A percentile compares a stretch with the other conserved stretches of the same genome.
These are phyloP conservation scores for Heliconius eleuchia DNA, from an alignment of 1,140 invertebrate genomes.

Conservation along the genomic window DNA sequence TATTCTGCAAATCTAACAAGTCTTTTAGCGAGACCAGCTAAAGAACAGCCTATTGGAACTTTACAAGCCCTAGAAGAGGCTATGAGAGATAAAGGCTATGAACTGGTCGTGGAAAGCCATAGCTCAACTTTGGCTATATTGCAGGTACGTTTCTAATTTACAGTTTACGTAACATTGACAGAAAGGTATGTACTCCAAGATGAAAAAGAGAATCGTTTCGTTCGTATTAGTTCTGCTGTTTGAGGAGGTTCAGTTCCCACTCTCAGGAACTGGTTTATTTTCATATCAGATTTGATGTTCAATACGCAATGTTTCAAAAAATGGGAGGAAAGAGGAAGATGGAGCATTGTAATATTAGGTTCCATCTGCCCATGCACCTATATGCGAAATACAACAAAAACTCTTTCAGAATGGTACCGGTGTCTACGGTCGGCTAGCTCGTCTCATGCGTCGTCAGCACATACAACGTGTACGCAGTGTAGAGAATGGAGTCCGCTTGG, in stretches of 20 bases:
- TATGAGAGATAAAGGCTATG: constrained; percentile 83
- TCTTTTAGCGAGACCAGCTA: constrained; percentile 84
- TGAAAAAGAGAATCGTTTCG: too few relatives aligned
- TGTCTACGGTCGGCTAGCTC: constrained; percentile 84
- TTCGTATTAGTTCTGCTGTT: too few relatives aligned
- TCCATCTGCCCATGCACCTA: too few relatives aligned
- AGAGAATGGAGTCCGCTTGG: constrained; percentile 84
- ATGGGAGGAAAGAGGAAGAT: too few relatives aligned
- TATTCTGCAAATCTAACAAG: constrained; percentile 88
- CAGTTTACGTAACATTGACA: too few relatives aligned
- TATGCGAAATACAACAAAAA: not conserved
- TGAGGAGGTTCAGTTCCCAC: too few relatives aligned
- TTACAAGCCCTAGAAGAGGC: constrained; percentile 83
- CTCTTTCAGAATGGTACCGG: constrained; percentile 86
- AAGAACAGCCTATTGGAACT: constrained; percentile 84
- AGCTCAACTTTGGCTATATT: constrained; percentile 85
- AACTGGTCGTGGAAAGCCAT: constrained; percentile 85
- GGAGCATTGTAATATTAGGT: too few relatives aligned
- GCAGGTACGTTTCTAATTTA: constrained; percentile 73
- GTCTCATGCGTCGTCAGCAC: constrained; percentile 83
- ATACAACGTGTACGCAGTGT: constrained; percentile 83
- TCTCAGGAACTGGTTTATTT: too few relatives aligned
- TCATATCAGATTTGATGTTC: too few relatives aligned
- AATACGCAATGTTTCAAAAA: too few relatives aligned
- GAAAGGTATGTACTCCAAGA: too few relatives aligned